Evolutionary conservation across 2,888 invertebrate species (phyloP).

Genomic region (Synanthedon vespiformis): DNA sequence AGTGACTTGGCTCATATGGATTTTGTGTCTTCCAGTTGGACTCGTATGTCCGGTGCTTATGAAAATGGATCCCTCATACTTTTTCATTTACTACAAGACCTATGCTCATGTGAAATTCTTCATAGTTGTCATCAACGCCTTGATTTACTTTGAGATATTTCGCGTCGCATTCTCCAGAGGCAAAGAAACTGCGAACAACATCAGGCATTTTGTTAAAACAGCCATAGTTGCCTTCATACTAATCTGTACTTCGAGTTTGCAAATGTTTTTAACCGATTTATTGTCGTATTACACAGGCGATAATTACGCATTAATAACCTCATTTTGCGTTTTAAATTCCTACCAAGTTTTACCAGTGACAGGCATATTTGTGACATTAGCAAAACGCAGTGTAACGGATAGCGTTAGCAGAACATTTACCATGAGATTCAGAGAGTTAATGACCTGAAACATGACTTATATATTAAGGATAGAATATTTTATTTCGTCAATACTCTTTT

Average conservation of each 20-base stretch:
- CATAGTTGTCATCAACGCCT: slow-evolving; percentile 25
- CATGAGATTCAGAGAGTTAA: slow-evolving; percentile 5
- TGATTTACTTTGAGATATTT: slow-evolving; percentile 35
- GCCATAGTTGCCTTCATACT: slow-evolving; percentile 28
- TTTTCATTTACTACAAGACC: slow-evolving; percentile 15
- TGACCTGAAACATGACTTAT: background rate
- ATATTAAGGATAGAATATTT: too few species aligned
- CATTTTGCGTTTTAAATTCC: slow-evolving; percentile 26
- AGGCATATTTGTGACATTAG: slow-evolving; percentile 19
- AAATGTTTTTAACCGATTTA: slow-evolving; percentile 33
- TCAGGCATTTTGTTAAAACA: slow-evolving; percentile 17
- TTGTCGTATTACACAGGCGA: slow-evolving; percentile 12
- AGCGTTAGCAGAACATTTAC: slow-evolving; percentile 4
- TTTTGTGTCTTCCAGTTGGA: slow-evolving; percentile 24
- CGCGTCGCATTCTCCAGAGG: slow-evolving; percentile 18
- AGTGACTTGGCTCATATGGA: slow-evolving; percentile 24
- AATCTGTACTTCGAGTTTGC: slow-evolving; percentile 33
- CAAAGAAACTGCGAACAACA: slow-evolving; percentile 10
- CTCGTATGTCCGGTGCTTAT: slow-evolving; percentile 14
- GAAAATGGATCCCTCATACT: slow-evolving; percentile 10
- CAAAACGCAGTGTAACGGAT: slow-evolving; percentile 9
- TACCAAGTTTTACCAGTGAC: slow-evolving; percentile 22
- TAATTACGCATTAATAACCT: slow-evolving; percentile 7
- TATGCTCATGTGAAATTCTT: slow-evolving; percentile 31
- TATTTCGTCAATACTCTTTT: background rate